Percentiles rank a stretch among this genome's conserved stretches.
Conservation (phyloP, 2,888 invertebrate species). For the Dioctria rufipes region DNA sequence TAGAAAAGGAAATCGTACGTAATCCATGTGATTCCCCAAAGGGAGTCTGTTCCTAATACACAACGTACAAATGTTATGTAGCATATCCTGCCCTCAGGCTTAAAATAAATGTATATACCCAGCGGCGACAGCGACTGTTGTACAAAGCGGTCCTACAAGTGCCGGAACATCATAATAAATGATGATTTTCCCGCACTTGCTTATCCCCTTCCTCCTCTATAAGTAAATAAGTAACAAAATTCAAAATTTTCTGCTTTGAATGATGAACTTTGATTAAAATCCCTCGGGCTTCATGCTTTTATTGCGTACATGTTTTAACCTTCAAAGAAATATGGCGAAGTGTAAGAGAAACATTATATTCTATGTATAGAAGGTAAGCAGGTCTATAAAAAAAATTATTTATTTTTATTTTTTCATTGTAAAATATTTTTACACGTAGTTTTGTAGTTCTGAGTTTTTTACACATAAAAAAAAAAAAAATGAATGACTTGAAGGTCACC, state of each 20-base stretch:
- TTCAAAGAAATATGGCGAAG: too few relatives aligned
- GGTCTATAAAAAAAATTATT: too few relatives aligned
- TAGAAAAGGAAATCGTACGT: slow-evolving; percentile 1
- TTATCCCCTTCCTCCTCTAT: not conserved
- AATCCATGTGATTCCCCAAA: not conserved
- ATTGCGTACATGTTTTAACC: too few relatives aligned
- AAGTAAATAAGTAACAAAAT: slow-evolving; percentile 5
- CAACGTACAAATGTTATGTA: not conserved
- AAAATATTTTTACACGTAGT: too few relatives aligned
- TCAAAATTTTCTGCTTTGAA: slow-evolving; percentile 5
- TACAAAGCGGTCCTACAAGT: not conserved
- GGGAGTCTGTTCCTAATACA: not conserved
- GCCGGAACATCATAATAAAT: too few relatives aligned
- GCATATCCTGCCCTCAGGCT: not conserved
- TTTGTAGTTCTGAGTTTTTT: too few relatives aligned
- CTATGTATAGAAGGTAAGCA: too few relatives aligned
- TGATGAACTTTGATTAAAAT: slow-evolving; percentile 30
- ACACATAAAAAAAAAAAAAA: too few relatives aligned
- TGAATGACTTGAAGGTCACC: too few relatives aligned
- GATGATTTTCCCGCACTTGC: not conserved
- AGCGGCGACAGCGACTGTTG: slow-evolving; percentile 1
- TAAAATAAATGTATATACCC: slow-evolving; percentile 27
- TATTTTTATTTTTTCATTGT: too few relatives aligned
- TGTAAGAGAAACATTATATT: too few relatives aligned
- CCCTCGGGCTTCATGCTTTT: slow-evolving; percentile 16